A percentile compares a stretch with the other conserved stretches of the same genome.
These are phyloP conservation scores for Odontomyia ornata DNA, from an alignment of 2,888 invertebrate species.

Conservation along the genomic window DNA sequence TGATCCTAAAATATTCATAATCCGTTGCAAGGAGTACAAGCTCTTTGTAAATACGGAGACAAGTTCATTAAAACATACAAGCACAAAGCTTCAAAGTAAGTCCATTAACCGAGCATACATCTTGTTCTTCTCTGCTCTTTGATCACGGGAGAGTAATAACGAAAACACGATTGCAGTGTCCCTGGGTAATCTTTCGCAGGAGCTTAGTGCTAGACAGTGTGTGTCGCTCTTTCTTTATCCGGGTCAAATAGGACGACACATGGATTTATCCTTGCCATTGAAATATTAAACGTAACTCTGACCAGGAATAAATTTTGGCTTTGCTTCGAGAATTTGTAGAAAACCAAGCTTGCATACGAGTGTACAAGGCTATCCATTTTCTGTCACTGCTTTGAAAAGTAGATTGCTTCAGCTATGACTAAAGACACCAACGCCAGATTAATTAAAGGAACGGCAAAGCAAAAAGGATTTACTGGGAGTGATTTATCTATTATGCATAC, in stretches of 20 bases:
- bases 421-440: constrained; percentile 33
- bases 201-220: constrained; percentile 1
- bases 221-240: not conserved
- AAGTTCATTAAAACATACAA: constrained; percentile 26
- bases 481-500: constrained; percentile 34
- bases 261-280: constrained; percentile 31
- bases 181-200: not conserved
- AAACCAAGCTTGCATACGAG: not conserved
- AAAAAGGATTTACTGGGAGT: constrained; percentile 19
- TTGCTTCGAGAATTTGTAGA: not conserved
- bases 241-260: constrained; percentile 35
- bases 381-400: not conserved
- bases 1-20: constrained; percentile 7
- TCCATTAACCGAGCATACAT: constrained; percentile 35
- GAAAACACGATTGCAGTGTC: constrained; percentile 17
- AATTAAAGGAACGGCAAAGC: constrained; percentile 6
- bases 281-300: constrained; percentile 42
- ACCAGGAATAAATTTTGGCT: constrained; percentile 38
- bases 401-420: constrained; percentile 21
- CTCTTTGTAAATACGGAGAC: not conserved
- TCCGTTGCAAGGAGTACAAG: constrained; percentile 23
- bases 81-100: constrained; percentile 16
- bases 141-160: not conserved
- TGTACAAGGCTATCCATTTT: not conserved
- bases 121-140: constrained; percentile 9